Percentiles rank a stretch among this genome's conserved stretches.
phyloP scores from a whole-genome alignment of 2,888 invertebrate genomes.

The Drosophila emarginata region DNA sequence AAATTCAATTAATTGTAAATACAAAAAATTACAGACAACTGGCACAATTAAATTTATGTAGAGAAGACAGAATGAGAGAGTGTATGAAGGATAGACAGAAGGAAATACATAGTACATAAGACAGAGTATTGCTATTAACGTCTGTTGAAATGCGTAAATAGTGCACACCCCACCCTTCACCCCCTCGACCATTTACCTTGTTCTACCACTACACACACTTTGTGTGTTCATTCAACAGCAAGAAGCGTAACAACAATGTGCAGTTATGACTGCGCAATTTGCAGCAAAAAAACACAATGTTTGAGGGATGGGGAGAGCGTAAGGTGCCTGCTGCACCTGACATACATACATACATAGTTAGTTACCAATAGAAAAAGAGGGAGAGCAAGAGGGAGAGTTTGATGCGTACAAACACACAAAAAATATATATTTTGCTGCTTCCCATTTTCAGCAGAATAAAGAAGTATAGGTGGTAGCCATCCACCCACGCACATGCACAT shows the following conservation, averaged over 20 bases:
- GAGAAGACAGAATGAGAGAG: slow-evolving; percentile 20
- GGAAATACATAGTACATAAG: not conserved
- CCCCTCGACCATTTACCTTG: not conserved
- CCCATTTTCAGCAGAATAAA: not conserved
- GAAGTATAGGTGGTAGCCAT: not conserved
- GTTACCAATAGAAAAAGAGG: not conserved
- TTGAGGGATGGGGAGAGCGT: not conserved
- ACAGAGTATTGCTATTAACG: slow-evolving; percentile 7
- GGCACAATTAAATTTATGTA: slow-evolving; percentile 42
- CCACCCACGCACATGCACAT: not conserved
- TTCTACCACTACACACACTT: slow-evolving; percentile 13
- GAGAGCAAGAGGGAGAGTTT: not conserved
- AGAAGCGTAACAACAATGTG: slow-evolving; percentile 36
- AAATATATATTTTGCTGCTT: slow-evolving; percentile 24
- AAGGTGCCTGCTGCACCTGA: slow-evolving; percentile 28
- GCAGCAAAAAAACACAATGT: not conserved
- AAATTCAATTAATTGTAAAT: slow-evolving; percentile 71
- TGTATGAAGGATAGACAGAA: slow-evolving; percentile 7
- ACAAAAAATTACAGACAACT: slow-evolving; percentile 46
- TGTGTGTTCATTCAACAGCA: slow-evolving; percentile 29
- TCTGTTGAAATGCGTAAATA: slow-evolving; percentile 42
- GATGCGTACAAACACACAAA: slow-evolving; percentile 23
- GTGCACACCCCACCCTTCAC: slow-evolving; percentile 18
- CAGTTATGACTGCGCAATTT: slow-evolving; percentile 45
- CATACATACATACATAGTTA: slow-evolving; percentile 15